Conservation (phyloP, 2,797 vertebrate genomes). For the Gobionotothen gibberifrons region DNA sequence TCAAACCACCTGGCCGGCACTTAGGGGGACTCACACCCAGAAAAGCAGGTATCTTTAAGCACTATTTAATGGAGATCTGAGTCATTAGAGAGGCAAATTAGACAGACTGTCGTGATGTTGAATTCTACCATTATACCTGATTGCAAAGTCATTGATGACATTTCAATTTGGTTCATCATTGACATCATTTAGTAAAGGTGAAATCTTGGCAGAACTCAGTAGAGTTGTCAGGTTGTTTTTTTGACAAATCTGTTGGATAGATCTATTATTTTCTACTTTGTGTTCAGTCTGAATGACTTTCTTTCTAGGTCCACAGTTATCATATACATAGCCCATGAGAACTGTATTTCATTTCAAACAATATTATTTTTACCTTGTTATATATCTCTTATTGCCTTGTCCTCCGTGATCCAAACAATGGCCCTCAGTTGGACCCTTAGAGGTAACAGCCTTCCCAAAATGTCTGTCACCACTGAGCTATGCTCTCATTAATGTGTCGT, state of each 20-base stretch:
- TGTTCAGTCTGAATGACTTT: not conserved
- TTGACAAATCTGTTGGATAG: not conserved
- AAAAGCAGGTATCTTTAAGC: conserved; percentile 46
- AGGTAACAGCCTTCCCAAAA: conserved; percentile 28
- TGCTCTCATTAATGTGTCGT: conserved; percentile 13
- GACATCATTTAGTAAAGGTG: conserved; percentile 12
- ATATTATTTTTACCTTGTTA: conserved; percentile 59
- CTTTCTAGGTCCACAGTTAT: not conserved
- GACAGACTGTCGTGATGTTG: conserved; percentile 32
- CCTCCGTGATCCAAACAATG: conserved; percentile 38
- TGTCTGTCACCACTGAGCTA: conserved; percentile 53
- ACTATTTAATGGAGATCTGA: conserved; percentile 54
- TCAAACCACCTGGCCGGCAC: conserved; percentile 50
- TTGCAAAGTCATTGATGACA: conserved; percentile 46
- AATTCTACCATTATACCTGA: conserved; percentile 40
- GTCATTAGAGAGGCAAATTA: conserved; percentile 61
- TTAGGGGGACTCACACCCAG: conserved; percentile 48
- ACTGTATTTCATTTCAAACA: conserved; percentile 39
- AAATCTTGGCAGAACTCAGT: not conserved
- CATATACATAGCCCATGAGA: conserved; percentile 29
- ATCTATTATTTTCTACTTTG: not conserved
- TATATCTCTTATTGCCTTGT: conserved; percentile 26
- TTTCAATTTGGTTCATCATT: conserved; percentile 45
- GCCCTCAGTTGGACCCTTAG: conserved; percentile 29
- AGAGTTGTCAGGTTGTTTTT: not conserved